A percentile compares a stretch with the other conserved stretches of the same genome.
These are phyloP conservation scores for Acropternis orthonyx DNA, from an alignment of 2,797 vertebrate genomes.

Conservation along the genomic window DNA sequence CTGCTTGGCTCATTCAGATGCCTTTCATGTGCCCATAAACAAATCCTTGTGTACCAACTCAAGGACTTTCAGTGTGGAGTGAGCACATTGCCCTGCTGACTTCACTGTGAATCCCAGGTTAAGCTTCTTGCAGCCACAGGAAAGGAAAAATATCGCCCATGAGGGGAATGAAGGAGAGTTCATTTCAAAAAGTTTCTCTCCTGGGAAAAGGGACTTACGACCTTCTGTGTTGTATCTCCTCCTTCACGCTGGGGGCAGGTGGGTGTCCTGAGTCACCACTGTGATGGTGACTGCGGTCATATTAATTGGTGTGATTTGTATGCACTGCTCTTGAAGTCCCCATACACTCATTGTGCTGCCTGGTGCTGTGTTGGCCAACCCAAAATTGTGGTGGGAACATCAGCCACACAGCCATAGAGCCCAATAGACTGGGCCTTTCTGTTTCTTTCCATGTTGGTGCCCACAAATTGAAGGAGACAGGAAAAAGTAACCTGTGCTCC, in stretches of 20 bases:
- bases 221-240: background rate
- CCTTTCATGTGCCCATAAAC: background rate
- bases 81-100: background rate
- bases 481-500: background rate
- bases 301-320: background rate
- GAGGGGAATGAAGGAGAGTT: background rate
- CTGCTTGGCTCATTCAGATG: background rate
- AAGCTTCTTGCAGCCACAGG: background rate
- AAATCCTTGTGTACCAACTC: background rate
- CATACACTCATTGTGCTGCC: background rate
- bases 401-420: background rate
- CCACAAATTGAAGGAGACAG: background rate
- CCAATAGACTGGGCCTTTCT: background rate
- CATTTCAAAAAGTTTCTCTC: background rate
- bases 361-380: background rate
- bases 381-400: background rate
- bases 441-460: background rate
- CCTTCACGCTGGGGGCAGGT: background rate
- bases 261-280: background rate
- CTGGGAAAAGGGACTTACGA: background rate
- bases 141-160: background rate
- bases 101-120: background rate
- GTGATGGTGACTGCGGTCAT: background rate
- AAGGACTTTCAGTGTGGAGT: background rate
- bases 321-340: background rate